phyloP scores from a whole-genome alignment of 2,797 vertebrate species.

The Myripristis jacobus region DNA sequence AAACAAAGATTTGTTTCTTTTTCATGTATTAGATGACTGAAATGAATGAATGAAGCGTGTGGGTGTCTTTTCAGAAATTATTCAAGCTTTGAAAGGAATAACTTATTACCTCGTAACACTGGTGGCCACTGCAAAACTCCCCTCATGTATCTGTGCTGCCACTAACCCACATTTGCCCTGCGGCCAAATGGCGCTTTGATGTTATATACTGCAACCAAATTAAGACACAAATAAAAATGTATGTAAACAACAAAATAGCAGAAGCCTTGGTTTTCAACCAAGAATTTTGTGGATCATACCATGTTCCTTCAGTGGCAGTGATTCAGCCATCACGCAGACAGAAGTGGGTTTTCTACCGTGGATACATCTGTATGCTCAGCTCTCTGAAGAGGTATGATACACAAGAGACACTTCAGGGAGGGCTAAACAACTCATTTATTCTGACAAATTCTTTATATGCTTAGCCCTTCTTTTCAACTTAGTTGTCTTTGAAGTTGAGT shows the following conservation, averaged over 20 bases:
- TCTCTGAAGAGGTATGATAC: constrained; percentile 61
- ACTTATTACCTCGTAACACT: neutral
- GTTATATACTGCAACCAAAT: neutral
- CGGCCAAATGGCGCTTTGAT: constrained; percentile 6
- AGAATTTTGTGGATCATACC: too few species aligned
- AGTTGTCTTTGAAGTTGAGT: constrained; percentile 66
- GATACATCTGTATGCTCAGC: constrained; percentile 42
- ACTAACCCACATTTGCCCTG: neutral
- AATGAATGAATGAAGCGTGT: too few species aligned
- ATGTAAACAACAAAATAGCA: constrained; percentile 19
- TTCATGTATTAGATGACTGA: neutral
- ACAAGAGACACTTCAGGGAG: constrained; percentile 57
- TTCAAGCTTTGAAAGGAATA: neutral
- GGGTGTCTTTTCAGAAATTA: neutral
- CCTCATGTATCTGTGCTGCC: neutral
- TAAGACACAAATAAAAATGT: neutral
- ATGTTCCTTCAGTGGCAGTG: neutral
- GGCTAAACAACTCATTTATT: constrained; percentile 50
- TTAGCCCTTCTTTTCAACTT: constrained; percentile 62
- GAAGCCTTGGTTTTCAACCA: constrained; percentile 6
- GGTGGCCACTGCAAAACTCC: neutral
- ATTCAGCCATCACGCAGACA: constrained; percentile 10
- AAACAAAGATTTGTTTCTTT: too few species aligned
- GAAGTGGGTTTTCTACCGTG: constrained; percentile 38
- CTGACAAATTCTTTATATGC: constrained; percentile 49